phyloP scores from a whole-genome alignment of 2,888 invertebrate genomes.

The Helobdella robusta region DNA sequence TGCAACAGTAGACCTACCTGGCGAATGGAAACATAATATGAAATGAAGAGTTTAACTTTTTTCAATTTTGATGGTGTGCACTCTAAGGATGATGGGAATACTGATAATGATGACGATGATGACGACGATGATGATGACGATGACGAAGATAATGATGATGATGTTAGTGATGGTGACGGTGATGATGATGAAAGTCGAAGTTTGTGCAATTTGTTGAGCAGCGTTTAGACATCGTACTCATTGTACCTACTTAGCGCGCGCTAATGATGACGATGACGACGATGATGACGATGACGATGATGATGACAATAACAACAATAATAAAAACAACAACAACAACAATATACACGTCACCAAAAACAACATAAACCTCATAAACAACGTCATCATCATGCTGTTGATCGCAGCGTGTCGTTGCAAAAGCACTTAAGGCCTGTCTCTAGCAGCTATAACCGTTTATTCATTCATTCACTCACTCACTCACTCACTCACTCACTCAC shows the following conservation, averaged over 20 bases:
- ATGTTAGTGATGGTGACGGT: slow-evolving; percentile 10
- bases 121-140: slow-evolving; percentile 13
- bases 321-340: not conserved
- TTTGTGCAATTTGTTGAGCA: not conserved
- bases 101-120: slow-evolving; percentile 8
- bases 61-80: too few species aligned
- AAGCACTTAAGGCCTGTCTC: too few species aligned
- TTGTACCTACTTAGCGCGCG: not conserved
- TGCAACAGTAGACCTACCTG: too few species aligned
- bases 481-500: too few species aligned
- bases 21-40: too few species aligned
- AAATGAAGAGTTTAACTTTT: too few species aligned
- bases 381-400: slow-evolving; percentile 9
- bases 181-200: slow-evolving; percentile 1
- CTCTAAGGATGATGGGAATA: not conserved
- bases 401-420: too few species aligned
- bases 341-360: not conserved
- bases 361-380: not conserved
- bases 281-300: not conserved
- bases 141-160: slow-evolving; percentile 9
- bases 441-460: too few species aligned
- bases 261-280: not conserved
- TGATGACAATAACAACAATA: not conserved
- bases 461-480: too few species aligned
- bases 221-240: not conserved